Evolutionary conservation across 1,140 invertebrate genomes (phyloP), one percentile per base, ranked within the genome.

Genomic region (Hycleus phaleratus): DNA sequence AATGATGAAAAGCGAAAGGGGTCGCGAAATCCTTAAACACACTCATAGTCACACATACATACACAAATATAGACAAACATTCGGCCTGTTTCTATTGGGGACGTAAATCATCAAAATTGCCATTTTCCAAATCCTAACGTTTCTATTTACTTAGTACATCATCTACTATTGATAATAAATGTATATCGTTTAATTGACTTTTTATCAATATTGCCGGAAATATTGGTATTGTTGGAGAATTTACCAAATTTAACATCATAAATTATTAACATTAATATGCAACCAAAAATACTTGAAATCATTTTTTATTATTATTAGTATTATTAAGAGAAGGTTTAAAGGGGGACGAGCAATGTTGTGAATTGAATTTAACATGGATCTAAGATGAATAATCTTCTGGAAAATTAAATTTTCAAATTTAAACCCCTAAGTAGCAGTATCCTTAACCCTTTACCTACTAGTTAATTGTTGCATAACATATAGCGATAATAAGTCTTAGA

Each of bases 351-450:
- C 18, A 18, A 18, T 18, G 18, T 18, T 18, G 18, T 18, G 18
- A 18, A 18, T 18, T 18, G 18, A 18, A 18, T 18, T 18, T 18
- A 18, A 18, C 18, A 2, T 18, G 18, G 18, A 18, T 18, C 32
- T 32, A 7, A 32, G 32, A 32, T 32, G 7, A 5, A 32, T 32
- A 32, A 32, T 32, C 7, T 32, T 32, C 64, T 59, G 56, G 65
- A 59, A 70, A 72, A 72, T 72, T 72, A 65, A 72, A 68, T 72
- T 72, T 51, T 62, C 59, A 61, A 65, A 61, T 65, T 65, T 68
- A 68, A 68, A 67, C 67, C 68, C 64, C 53, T 61, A 66, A 71
- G 68, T 71, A 72, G 64, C 71, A 72, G 71, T 72, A 72, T 68
- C 70, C 68, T 71, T 72, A 72, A 69, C 60, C 63, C 64, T 63